These are phyloP conservation scores for Myopa tessellatipennis DNA, from an alignment of 2,888 invertebrate species.

Conservation along the genomic window DNA sequence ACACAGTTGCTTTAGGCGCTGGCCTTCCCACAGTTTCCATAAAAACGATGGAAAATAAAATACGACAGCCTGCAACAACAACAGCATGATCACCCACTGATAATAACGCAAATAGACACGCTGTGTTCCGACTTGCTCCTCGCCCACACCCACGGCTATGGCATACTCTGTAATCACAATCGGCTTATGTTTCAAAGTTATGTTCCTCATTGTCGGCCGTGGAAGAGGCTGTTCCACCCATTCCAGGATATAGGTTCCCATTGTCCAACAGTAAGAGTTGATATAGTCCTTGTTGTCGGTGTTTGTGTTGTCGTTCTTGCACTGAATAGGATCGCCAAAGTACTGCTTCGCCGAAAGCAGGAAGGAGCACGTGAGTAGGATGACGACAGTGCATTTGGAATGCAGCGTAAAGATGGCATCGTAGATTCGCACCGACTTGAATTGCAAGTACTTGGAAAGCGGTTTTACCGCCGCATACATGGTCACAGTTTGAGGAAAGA, in stretches of 20 bases:
- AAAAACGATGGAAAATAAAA: slow-evolving; percentile 65
- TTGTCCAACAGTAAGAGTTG: slow-evolving; percentile 84
- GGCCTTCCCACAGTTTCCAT: slow-evolving; percentile 68
- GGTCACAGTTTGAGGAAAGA: slow-evolving; percentile 57
- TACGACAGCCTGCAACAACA: slow-evolving; percentile 60
- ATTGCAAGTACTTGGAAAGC: slow-evolving; percentile 72
- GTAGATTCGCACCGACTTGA: slow-evolving; percentile 78
- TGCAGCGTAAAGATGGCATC: slow-evolving; percentile 81
- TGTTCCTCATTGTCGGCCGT: slow-evolving; percentile 51
- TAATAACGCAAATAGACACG: slow-evolving; percentile 64
- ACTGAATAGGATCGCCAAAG: slow-evolving; percentile 87
- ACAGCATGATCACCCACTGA: slow-evolving; percentile 65
- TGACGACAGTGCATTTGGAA: slow-evolving; percentile 77
- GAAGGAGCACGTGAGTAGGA: slow-evolving; percentile 79
- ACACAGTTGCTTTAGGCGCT: slow-evolving; percentile 67
- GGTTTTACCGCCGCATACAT: slow-evolving; percentile 77
- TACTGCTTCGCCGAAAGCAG: slow-evolving; percentile 84
- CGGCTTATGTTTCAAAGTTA: slow-evolving; percentile 54
- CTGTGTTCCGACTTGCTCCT: slow-evolving; percentile 51
- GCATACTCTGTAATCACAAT: slow-evolving; percentile 58
- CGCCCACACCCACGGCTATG: slow-evolving; percentile 58
- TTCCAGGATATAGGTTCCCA: slow-evolving; percentile 75
- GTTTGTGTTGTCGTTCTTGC: slow-evolving; percentile 71
- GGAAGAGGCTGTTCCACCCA: slow-evolving; percentile 25
- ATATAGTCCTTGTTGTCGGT: slow-evolving; percentile 71